Percentiles rank a stretch among this genome's conserved stretches.
These are phyloP conservation scores for Drosophila sproati DNA, from an alignment of 1,140 invertebrate genomes.

Conservation along the genomic window DNA sequence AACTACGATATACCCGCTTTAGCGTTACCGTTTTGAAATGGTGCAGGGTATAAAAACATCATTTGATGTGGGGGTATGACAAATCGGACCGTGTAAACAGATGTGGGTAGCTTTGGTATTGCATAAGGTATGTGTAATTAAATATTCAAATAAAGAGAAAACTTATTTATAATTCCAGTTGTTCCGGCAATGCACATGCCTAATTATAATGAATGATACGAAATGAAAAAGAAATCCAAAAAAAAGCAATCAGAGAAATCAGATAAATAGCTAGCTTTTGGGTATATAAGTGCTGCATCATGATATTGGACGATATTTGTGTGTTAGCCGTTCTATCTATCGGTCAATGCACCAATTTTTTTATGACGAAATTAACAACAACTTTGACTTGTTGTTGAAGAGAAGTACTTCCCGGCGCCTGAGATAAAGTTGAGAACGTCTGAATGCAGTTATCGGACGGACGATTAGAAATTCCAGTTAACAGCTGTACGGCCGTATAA, in stretches of 20 bases:
- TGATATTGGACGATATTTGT: background rate
- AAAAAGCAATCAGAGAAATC: background rate
- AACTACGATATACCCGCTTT: background rate
- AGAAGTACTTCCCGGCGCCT: background rate
- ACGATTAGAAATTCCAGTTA: conserved; percentile 45
- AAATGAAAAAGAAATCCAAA: background rate
- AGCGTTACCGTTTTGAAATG: background rate
- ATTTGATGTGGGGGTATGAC: background rate
- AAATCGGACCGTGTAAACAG: background rate
- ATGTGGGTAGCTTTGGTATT: background rate
- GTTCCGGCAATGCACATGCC: background rate
- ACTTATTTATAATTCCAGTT: conserved; percentile 1
- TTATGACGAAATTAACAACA: conserved; percentile 24
- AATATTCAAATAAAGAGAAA: conserved; percentile 1
- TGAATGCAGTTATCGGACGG: conserved; percentile 26
- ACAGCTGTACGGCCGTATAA: conserved; percentile 44
- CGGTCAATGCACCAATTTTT: conserved; percentile 48
- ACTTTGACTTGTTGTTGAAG: background rate
- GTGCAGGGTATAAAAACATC: background rate
- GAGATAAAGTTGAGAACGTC: conserved; percentile 31
- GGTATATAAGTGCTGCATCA: background rate
- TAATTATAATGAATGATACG: background rate
- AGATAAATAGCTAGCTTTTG: background rate
- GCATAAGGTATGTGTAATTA: background rate
- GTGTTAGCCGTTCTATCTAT: conserved; percentile 28